phyloP scores from a whole-genome alignment of 2,888 invertebrate genomes.

The Dryobota labecula region DNA sequence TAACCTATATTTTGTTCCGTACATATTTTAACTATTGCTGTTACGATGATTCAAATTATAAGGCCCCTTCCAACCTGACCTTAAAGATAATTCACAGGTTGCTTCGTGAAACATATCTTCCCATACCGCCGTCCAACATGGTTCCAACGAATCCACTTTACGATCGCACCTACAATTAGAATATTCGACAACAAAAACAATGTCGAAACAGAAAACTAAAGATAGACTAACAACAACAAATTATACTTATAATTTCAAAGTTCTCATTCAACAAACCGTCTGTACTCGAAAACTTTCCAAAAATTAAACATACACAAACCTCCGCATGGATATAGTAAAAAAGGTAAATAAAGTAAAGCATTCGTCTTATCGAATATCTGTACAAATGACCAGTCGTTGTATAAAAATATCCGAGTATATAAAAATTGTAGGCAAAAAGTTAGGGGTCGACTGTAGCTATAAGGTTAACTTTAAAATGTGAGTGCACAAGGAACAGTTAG shows the following conservation, averaged over 20 bases:
- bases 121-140: slow-evolving; percentile 15
- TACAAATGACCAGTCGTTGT: slow-evolving; percentile 66
- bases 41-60: slow-evolving; percentile 77
- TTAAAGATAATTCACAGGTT: slow-evolving; percentile 52
- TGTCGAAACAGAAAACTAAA: slow-evolving; percentile 62
- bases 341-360: slow-evolving; percentile 49
- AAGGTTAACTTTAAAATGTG: slow-evolving; percentile 51
- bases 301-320: slow-evolving; percentile 36
- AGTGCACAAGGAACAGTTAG: slow-evolving; percentile 55
- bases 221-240: slow-evolving; percentile 65
- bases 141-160: slow-evolving; percentile 53
- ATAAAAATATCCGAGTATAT: slow-evolving; percentile 74
- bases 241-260: slow-evolving; percentile 62
- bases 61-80: slow-evolving; percentile 82
- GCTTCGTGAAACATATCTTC: slow-evolving; percentile 31
- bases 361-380: slow-evolving; percentile 54
- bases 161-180: slow-evolving; percentile 67
- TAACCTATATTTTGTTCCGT: slow-evolving; percentile 70
- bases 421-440: slow-evolving; percentile 69
- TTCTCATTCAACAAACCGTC: slow-evolving; percentile 51
- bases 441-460: slow-evolving; percentile 65
- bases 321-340: slow-evolving; percentile 13
- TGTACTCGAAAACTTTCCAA: slow-evolving; percentile 35
- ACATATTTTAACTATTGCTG: slow-evolving; percentile 70
- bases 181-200: slow-evolving; percentile 71